Evolutionary conservation across 2,888 invertebrate species (phyloP), one percentile per base, ranked within the genome.

Genomic region (Fragum whitleyi): DNA sequence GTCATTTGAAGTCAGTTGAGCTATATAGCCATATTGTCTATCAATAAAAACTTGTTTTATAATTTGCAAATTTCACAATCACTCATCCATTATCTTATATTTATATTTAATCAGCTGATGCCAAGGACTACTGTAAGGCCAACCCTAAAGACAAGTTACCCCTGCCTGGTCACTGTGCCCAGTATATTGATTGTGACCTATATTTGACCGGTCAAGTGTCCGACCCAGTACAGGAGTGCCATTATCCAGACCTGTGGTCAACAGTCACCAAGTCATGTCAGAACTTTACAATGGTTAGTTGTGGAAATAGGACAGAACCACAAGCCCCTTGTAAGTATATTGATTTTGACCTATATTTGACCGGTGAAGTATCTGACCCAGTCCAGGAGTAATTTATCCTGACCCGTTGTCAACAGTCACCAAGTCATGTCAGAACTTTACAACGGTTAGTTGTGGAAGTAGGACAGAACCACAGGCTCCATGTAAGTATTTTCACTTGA

Each of bases 301-400:
- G 87, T 69, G 75, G 80, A 16, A 79, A 55, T 2, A 71, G 86
- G 61, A 75, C 55, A 32, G 86, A 83, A 73, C 86, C 85, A 26
- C 83, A 81, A 68, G 85, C 87, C 21, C 86, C 86, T 11, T 87
- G 86, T 86, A 83, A 62, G 86, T 84, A 32, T 7, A 83, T 85
- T 53, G 85, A 87, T 61, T 87, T 86, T 62, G 80, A 83, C 39
- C 72, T 68, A 14, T 36, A 69, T 19, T 57, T 42, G 7, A 32
- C 59, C 1, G 42, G 62, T 26, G 47, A 42, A 21, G 19, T 61
- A 7, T 16, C 76, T 5, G 77, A 78, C n/a, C 80, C 76, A 1
- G 72, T 80, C n/a, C 74, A 76, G 16, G 90, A 90, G 77, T 90
- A 90, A 69, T 74, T 6, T 90, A 90, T 68, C 89, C 89, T 0